A percentile compares a stretch with the other conserved stretches of the same genome.
Conservation (phyloP, 2,113 vertebrate genomes). For the Hucho hucho region DNA sequence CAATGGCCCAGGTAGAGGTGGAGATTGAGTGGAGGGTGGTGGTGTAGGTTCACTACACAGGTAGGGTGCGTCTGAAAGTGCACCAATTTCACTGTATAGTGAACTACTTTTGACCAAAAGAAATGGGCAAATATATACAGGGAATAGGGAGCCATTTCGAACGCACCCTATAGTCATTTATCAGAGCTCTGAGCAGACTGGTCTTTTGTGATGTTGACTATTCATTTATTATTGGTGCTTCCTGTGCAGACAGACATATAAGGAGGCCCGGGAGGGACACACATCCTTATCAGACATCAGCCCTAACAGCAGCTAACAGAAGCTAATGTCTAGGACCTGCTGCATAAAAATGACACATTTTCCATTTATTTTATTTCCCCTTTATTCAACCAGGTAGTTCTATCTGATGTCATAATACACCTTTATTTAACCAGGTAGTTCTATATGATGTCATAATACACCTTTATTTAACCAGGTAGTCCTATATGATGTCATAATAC, state of each 20-base stretch:
- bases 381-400: too few relatives aligned
- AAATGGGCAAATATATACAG: too few relatives aligned
- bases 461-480: too few relatives aligned
- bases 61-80: neutral
- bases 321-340: too few relatives aligned
- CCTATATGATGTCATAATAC: too few relatives aligned
- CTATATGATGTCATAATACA: too few relatives aligned
- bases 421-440: too few relatives aligned
- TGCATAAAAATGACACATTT: conserved; percentile 54
- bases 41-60: neutral
- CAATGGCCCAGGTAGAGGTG: conserved; percentile 59
- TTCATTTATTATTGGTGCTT: neutral
- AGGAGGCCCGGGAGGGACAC: conserved; percentile 39
- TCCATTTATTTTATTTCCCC: too few relatives aligned
- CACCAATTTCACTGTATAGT: too few relatives aligned
- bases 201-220: neutral
- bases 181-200: neutral
- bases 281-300: conserved; percentile 41
- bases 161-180: neutral
- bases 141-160: too few relatives aligned
- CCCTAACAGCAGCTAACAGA: conserved; percentile 47
- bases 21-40: conserved; percentile 22
- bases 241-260: conserved; percentile 24
- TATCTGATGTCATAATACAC: too few relatives aligned
- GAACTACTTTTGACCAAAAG: too few relatives aligned